Percentiles rank a stretch among this genome's conserved stretches.
Conservation (phyloP, 2,113 vertebrate species). For the Plestiodon gilberti region DNA sequence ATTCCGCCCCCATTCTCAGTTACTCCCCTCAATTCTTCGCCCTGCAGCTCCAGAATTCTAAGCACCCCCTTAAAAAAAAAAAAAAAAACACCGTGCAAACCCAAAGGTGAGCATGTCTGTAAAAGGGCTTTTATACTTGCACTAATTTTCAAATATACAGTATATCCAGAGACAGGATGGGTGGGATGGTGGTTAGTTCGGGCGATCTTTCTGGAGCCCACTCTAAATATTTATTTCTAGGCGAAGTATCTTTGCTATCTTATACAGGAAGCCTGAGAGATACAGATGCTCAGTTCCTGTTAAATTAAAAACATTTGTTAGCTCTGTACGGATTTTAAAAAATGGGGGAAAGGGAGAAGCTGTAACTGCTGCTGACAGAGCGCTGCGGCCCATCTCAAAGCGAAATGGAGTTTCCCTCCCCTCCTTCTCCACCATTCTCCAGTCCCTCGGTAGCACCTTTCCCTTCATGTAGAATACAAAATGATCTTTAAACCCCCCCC, state of each 20-base stretch:
- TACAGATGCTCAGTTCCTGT: constrained; percentile 29
- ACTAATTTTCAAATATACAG: background rate
- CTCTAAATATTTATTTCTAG: constrained; percentile 29
- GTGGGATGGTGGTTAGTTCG: too few relatives aligned
- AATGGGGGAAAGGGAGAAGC: background rate
- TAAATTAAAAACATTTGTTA: constrained; percentile 65
- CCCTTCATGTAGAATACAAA: constrained; percentile 30
- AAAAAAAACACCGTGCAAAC: background rate
- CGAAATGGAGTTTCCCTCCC: background rate
- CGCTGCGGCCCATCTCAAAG: constrained; percentile 21
- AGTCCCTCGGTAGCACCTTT: background rate
- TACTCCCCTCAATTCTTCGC: too few relatives aligned
- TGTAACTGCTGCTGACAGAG: constrained; percentile 15
- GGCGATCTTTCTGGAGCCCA: background rate
- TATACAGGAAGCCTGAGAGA: constrained; percentile 5
- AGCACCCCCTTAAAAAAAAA: background rate
- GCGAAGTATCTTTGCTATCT: background rate
- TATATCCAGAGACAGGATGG: background rate
- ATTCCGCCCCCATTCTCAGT: background rate
- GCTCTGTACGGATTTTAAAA: constrained; percentile 44
- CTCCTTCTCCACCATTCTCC: background rate
- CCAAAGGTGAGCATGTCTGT: background rate
- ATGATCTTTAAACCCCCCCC: background rate
- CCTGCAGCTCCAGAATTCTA: background rate
- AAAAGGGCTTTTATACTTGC: background rate